Percentiles rank a stretch among this genome's conserved stretches.
These are phyloP conservation scores for Recurvirostra avosetta DNA, from an alignment of 2,113 vertebrate species.

Conservation along the genomic window DNA sequence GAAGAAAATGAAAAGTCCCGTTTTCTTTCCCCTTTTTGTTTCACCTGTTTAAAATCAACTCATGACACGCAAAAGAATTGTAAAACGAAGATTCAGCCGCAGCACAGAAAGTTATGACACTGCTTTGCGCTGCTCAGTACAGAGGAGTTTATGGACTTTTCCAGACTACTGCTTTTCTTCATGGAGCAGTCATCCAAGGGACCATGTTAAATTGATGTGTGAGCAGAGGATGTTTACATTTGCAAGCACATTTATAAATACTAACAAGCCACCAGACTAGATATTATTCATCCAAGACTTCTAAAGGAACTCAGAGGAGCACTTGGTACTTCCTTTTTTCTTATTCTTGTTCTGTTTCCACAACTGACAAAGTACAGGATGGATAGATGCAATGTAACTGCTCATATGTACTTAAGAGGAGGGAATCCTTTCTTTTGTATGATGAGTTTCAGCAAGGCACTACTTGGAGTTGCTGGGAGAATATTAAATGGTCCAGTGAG, in stretches of 20 bases:
- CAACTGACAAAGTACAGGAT: background rate
- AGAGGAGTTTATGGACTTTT: background rate
- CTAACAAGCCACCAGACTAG: background rate
- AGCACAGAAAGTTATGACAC: background rate
- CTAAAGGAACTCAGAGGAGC: background rate
- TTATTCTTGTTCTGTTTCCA: background rate
- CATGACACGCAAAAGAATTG: background rate
- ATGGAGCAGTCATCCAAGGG: background rate
- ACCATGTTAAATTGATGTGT: background rate
- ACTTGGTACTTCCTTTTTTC: background rate
- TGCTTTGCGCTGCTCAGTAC: background rate
- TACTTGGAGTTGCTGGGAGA: background rate
- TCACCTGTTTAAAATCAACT: background rate
- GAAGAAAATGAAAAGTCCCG: background rate
- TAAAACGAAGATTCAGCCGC: background rate
- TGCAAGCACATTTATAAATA: background rate
- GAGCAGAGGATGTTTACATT: background rate
- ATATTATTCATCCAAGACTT: background rate
- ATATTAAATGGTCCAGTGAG: background rate
- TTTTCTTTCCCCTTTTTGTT: background rate
- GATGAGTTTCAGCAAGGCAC: background rate
- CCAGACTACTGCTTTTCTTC: background rate
- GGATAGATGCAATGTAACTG: background rate
- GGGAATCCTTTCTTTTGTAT: background rate
- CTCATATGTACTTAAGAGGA: background rate